phyloP scores from a whole-genome alignment of 2,888 invertebrate species.

The Chymomyza procnemis region DNA sequence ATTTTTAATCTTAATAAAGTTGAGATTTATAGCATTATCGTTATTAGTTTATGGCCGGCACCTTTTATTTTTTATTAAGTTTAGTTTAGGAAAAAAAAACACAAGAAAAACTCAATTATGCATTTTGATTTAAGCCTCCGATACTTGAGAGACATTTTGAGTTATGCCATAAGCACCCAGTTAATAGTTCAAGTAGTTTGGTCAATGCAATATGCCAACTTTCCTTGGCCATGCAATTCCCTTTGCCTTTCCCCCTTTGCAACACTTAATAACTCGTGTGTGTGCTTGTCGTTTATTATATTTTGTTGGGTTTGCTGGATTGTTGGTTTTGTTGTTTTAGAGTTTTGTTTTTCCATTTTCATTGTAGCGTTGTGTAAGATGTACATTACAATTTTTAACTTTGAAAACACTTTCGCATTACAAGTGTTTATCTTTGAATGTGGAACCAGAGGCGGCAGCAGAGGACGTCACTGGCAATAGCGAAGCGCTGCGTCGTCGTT shows the following conservation, averaged over 20 bases:
- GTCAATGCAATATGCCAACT: background rate
- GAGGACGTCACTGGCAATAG: slow-evolving; percentile 16
- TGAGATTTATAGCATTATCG: too few species aligned
- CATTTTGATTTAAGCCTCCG: background rate
- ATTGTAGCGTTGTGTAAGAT: slow-evolving; percentile 11
- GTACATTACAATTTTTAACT: slow-evolving; percentile 4
- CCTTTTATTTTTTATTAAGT: background rate
- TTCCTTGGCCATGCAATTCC: background rate
- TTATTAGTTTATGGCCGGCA: too few species aligned
- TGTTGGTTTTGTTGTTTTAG: background rate
- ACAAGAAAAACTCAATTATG: background rate
- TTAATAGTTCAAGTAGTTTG: background rate
- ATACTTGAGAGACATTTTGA: background rate
- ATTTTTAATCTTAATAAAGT: too few species aligned
- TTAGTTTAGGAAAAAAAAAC: background rate
- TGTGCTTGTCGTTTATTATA: slow-evolving; percentile 21
- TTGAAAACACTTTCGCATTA: slow-evolving; percentile 66
- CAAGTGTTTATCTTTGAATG: slow-evolving; percentile 63
- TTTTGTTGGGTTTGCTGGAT: background rate
- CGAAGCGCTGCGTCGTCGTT: too few species aligned
- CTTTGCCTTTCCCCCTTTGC: slow-evolving; percentile 14
- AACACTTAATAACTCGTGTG: slow-evolving; percentile 55
- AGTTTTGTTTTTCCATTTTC: slow-evolving; percentile 7
- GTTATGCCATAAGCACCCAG: background rate
- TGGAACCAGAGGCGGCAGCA: slow-evolving; percentile 17